Evolutionary conservation across 2,113 vertebrate species (phyloP).

Genomic region (Coryphaenoides rupestris): DNA sequence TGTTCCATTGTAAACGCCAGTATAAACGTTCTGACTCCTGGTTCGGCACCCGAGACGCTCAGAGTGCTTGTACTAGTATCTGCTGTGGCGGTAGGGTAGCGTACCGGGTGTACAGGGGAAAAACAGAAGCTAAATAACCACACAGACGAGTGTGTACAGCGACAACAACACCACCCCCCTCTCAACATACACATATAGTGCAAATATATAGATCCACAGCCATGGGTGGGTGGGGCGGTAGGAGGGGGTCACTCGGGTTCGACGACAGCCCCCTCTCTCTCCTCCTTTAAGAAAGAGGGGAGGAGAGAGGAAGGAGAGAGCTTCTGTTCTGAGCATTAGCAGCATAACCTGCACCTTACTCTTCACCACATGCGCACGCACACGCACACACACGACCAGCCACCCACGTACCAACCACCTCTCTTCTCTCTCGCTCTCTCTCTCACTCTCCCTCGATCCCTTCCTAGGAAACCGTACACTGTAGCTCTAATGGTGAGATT

Average conservation of each 20-base stretch:
- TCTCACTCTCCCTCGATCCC: conserved; percentile 21
- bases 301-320: background rate
- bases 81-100: too few relatives aligned
- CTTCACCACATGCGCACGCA: conserved; percentile 14
- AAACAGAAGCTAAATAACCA: too few relatives aligned
- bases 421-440: conserved; percentile 11
- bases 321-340: conserved; percentile 19
- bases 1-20: too few relatives aligned
- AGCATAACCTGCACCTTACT: conserved; percentile 49
- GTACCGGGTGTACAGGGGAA: too few relatives aligned
- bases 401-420: conserved; percentile 31
- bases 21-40: too few relatives aligned
- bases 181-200: too few relatives aligned
- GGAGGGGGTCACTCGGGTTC: background rate
- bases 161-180: too few relatives aligned
- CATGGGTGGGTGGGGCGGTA: too few relatives aligned
- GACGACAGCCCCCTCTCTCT: background rate
- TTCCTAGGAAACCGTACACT: conserved; percentile 42
- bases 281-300: conserved; percentile 13
- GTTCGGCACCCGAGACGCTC: too few relatives aligned
- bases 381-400: conserved; percentile 12
- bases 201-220: too few relatives aligned
- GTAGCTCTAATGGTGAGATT: conserved; percentile 52
- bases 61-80: too few relatives aligned
- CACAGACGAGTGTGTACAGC: too few relatives aligned